Percentiles rank a stretch among this genome's conserved stretches.
phyloP scores from a whole-genome alignment of 2,797 vertebrate genomes.

The Arctocebus calabarensis region DNA sequence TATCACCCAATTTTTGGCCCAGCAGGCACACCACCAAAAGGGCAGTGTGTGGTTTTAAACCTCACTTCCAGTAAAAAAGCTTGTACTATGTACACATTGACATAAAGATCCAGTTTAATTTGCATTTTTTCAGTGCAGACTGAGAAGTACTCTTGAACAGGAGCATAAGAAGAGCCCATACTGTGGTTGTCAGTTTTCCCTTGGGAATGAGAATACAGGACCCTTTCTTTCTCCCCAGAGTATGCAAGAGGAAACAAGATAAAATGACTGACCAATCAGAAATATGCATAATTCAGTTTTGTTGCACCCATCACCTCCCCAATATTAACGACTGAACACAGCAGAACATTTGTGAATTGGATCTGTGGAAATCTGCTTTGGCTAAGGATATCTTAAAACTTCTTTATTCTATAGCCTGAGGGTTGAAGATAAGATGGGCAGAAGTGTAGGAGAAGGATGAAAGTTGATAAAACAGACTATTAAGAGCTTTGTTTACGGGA shows the following conservation, averaged over 20 bases:
- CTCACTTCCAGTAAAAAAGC: slow-evolving; percentile 84
- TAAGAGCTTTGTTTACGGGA: slow-evolving; percentile 55
- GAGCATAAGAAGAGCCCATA: slow-evolving; percentile 84
- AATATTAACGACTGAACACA: slow-evolving; percentile 34
- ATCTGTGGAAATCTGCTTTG: slow-evolving; percentile 60
- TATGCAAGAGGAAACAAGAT: slow-evolving; percentile 76
- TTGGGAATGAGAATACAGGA: background rate
- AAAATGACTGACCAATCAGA: slow-evolving; percentile 81
- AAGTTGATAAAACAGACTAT: slow-evolving; percentile 49
- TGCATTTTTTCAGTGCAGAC: slow-evolving; percentile 89
- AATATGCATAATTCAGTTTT: slow-evolving; percentile 64
- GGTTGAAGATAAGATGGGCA: slow-evolving; percentile 41
- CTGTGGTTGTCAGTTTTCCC: slow-evolving; percentile 73
- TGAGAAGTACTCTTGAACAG: slow-evolving; percentile 82
- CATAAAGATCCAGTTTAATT: slow-evolving; percentile 89
- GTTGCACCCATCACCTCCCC: background rate
- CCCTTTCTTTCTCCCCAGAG: background rate
- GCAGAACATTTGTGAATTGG: slow-evolving; percentile 42
- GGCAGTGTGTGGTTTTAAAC: slow-evolving; percentile 83
- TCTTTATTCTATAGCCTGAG: slow-evolving; percentile 48
- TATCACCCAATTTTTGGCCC: slow-evolving; percentile 87
- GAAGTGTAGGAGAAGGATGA: background rate
- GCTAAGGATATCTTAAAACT: slow-evolving; percentile 65
- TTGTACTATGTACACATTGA: slow-evolving; percentile 83
- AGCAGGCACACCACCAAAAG: slow-evolving; percentile 85